Base-by-base conservation (phyloP, 2,113 vertebrate genomes). In the Nothoprocta pentlandii region DNA sequence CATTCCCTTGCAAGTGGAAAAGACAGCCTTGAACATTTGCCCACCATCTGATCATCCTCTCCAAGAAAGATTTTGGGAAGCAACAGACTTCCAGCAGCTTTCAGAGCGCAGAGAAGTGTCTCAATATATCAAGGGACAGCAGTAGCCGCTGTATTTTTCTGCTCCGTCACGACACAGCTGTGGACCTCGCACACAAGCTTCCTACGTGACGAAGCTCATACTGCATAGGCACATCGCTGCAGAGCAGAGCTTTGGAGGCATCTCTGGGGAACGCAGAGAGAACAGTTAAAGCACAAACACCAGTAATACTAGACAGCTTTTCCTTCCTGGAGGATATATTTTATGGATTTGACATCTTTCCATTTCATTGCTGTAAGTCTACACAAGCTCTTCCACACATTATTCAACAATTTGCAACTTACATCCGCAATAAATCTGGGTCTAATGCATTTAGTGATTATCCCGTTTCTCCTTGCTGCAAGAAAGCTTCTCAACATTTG, bases 161-260 rank as follows among this genome's bases (percentile, higher is more conserved):
- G 9, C 36, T 30, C 76, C 51, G 46, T 54, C 74, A 17, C 28
- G 78, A 73, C 74, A 47, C 84, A 71, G 75, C 84, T 91, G 89
- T 17, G 1, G 34, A 74, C 58, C 42, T 14, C 39, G 89, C 53
- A 91, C 62, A 79, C 2, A 32, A 7, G 9, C 19, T 62, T 82
- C 54, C 59, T 64, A n/a, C 71, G 20, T 0, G 0, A 39, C 6
- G n/a, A 77, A 17, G 23, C 56, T 44, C n/a, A 20, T 7, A 25
- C 2, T 12, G 10, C 16, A 42, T 41, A 53, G 46, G 54, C 87
- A 63, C 41, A 36, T 2, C 51, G 17, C 69, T 69, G 46, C 28
- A 64, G 39, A 76, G 75, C 62, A 70, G 54, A 53, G 19, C 14
- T 14, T 74, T 41, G 34, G 75, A 69, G 25, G 32, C 54, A 47